Evolutionary conservation across 1,140 invertebrate genomes (phyloP).

Genomic region (Saxidomus purpurata): DNA sequence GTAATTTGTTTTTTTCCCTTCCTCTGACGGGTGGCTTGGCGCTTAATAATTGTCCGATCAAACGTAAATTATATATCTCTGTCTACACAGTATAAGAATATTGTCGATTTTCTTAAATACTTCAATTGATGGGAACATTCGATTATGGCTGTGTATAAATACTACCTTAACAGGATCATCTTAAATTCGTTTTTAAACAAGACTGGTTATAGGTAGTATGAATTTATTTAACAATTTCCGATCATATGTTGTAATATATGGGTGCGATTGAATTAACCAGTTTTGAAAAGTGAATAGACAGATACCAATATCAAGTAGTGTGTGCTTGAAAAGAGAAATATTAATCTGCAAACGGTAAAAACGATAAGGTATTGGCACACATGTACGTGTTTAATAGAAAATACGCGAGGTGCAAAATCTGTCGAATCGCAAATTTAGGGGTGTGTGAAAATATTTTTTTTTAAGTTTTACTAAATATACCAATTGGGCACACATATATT

Average conservation of each 20-base stretch:
- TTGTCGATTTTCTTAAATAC: conserved; percentile 25
- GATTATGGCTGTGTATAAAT: conserved; percentile 14
- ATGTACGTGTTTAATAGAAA: neutral
- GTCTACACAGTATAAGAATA: neutral
- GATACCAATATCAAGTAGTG: conserved; percentile 9
- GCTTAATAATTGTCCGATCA: conserved; percentile 11
- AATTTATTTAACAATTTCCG: conserved; percentile 6
- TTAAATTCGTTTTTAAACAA: neutral
- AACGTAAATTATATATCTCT: conserved; percentile 20
- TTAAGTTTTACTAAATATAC: too few relatives aligned
- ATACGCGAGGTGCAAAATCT: neutral
- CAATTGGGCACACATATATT: too few relatives aligned
- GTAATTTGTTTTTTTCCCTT: neutral
- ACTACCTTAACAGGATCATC: neutral
- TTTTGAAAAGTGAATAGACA: conserved; percentile 17
- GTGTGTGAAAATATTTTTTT: too few relatives aligned
- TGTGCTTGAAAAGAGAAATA: conserved; percentile 14
- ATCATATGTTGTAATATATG: conserved; percentile 35
- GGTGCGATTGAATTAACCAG: conserved; percentile 19
- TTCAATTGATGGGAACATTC: neutral
- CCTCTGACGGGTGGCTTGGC: conserved; percentile 27
- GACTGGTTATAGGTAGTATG: neutral
- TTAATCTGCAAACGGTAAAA: neutral
- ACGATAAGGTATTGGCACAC: conserved; percentile 5
- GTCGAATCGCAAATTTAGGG: conserved; percentile 10